Evolutionary conservation across 2,113 vertebrate species (phyloP).

Genomic region (Lipotes vexillifer): DNA sequence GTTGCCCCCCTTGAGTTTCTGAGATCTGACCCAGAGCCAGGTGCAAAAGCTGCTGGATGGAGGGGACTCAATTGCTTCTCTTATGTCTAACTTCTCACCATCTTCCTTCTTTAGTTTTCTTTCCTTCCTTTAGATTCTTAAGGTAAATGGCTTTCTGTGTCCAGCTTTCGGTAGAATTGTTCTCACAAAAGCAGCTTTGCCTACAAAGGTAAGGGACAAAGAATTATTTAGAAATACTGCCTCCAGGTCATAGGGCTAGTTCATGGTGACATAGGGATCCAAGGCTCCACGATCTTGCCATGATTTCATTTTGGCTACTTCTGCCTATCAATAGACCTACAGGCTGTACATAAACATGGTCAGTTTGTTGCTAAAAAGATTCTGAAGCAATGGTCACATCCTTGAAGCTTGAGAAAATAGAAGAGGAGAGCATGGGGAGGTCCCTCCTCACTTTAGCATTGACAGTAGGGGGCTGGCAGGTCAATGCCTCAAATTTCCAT

Average conservation of each 20-base stretch:
- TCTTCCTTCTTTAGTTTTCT: background rate
- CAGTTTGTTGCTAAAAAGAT: background rate
- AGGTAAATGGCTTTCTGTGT: background rate
- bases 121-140: background rate
- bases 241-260: background rate
- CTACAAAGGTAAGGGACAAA: background rate
- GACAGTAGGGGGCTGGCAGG: background rate
- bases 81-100: background rate
- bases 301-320: background rate
- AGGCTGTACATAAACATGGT: background rate
- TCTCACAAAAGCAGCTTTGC: background rate
- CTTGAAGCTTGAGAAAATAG: background rate
- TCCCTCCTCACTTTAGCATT: background rate
- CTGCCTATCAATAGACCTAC: background rate
- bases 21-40: background rate
- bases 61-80: background rate
- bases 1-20: background rate
- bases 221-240: background rate
- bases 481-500: background rate
- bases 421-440: background rate
- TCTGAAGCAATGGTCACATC: background rate
- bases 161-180: background rate
- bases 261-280: background rate
- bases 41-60: background rate
- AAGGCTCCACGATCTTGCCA: background rate